Evolutionary conservation across 2,113 vertebrate species (phyloP), one percentile per base, ranked within the genome.

Genomic region (Nematolebias whitei): DNA sequence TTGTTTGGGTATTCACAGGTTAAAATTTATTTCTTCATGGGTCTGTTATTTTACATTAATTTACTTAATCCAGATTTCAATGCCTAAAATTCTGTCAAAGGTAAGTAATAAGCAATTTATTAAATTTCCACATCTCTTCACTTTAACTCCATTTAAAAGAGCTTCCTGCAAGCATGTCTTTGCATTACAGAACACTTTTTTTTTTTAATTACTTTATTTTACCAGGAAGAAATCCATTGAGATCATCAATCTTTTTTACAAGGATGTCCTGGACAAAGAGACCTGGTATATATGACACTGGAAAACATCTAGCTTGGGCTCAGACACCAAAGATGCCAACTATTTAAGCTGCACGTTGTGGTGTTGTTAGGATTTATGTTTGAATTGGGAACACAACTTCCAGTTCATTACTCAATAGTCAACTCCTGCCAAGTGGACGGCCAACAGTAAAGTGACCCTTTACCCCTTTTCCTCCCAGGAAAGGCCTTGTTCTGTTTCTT

Each of bases 401-500:
- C 57, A 67, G 52, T 72, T 26, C 43, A 24, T 24, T 55, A 53
- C 51, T 67, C 78, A 81, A 32, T 48, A 35, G 65, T 62, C 71
- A 48, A 71, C 47, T 76, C 43, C 35, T 58, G 75, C 64, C 52
- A 29, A 80, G 65, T 40, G 35, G 15, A 48, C 50, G 14, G 44
- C 15, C 50, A 56, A 39, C 66, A 54, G 38, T 45, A 18, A 65
- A 74, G 10, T 54, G 75, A 84, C 63, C 74, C 74, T 74, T 87
- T 72, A 43, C 87, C 23, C 70, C 67, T 67, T 82, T 61, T 56
- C 61, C 63, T 78, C 79, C 24, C 73, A 90, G 88, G 89, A 93
- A 85, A 90, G 77, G 76, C 84, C 84, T 92, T 77, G 74, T 84
- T 83, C 82, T 64, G 82, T 82, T 87, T 92, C 75, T 89, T 91